These are phyloP conservation scores for Beris chalybata DNA, from an alignment of 2,888 invertebrate species.

Conservation along the genomic window DNA sequence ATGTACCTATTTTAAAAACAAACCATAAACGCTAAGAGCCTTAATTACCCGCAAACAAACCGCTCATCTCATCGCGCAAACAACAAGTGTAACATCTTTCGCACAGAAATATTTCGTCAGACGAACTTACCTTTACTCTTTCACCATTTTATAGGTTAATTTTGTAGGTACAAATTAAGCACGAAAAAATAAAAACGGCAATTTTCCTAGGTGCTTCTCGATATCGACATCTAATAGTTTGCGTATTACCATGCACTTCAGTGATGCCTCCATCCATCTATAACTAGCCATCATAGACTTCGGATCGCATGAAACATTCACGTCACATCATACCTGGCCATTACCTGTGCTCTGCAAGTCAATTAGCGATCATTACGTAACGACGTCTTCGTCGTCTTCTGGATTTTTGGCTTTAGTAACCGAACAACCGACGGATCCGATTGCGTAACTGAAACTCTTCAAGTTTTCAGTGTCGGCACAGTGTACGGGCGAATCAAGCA, in stretches of 20 bases:
- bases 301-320: slow-evolving; percentile 17
- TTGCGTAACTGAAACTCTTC: slow-evolving; percentile 11
- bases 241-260: too few relatives aligned
- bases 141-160: slow-evolving; percentile 17
- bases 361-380: slow-evolving; percentile 29
- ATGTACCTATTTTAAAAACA: slow-evolving; percentile 7
- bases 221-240: too few relatives aligned
- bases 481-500: too few relatives aligned
- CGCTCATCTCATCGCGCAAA: slow-evolving; percentile 14
- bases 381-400: slow-evolving; percentile 24
- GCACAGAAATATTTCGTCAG: slow-evolving; percentile 18
- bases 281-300: neutral
- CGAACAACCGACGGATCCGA: slow-evolving; percentile 2
- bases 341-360: slow-evolving; percentile 32
- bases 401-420: slow-evolving; percentile 6
- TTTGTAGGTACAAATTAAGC: neutral
- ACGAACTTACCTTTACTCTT: slow-evolving; percentile 26
- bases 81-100: slow-evolving; percentile 22
- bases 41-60: slow-evolving; percentile 15
- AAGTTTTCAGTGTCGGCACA: too few relatives aligned
- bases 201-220: too few relatives aligned
- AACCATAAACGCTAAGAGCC: slow-evolving; percentile 7
- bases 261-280: too few relatives aligned
- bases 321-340: slow-evolving; percentile 17
- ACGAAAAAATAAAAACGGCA: neutral